These are phyloP conservation scores for Buphagus erythrorhynchus DNA, from an alignment of 2,797 vertebrate genomes.

Conservation along the genomic window DNA sequence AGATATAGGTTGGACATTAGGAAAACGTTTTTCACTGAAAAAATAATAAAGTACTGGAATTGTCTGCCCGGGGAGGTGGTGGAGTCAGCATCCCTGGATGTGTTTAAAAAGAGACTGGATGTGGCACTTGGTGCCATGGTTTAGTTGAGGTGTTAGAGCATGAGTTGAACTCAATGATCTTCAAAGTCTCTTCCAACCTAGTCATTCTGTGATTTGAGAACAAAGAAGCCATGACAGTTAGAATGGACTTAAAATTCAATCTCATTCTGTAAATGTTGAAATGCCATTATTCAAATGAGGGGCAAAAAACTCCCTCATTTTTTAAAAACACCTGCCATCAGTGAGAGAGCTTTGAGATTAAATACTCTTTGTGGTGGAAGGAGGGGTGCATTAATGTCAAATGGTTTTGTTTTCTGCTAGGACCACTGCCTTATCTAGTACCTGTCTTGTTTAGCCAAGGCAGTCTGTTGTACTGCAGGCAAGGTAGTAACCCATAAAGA, in stretches of 20 bases:
- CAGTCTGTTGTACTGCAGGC: neutral
- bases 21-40: too few relatives aligned
- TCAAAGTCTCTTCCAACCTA: too few relatives aligned
- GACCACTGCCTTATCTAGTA: neutral
- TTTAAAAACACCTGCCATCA: neutral
- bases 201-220: neutral
- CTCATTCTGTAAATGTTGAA: neutral
- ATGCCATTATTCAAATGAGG: neutral
- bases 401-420: neutral
- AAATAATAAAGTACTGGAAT: too few relatives aligned
- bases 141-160: too few relatives aligned
- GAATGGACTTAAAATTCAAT: neutral
- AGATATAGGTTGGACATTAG: too few relatives aligned
- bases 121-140: too few relatives aligned
- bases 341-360: neutral
- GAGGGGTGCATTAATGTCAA: neutral
- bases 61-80: too few relatives aligned
- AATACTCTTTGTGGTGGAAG: neutral
- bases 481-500: neutral
- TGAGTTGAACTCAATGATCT: too few relatives aligned
- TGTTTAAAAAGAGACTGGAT: too few relatives aligned
- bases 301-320: accelerated
- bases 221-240: neutral
- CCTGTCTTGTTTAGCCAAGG: neutral
- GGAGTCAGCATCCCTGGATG: too few relatives aligned